Conservation (phyloP, 2,113 vertebrate genomes). For the Cricetomys ansorgei region DNA sequence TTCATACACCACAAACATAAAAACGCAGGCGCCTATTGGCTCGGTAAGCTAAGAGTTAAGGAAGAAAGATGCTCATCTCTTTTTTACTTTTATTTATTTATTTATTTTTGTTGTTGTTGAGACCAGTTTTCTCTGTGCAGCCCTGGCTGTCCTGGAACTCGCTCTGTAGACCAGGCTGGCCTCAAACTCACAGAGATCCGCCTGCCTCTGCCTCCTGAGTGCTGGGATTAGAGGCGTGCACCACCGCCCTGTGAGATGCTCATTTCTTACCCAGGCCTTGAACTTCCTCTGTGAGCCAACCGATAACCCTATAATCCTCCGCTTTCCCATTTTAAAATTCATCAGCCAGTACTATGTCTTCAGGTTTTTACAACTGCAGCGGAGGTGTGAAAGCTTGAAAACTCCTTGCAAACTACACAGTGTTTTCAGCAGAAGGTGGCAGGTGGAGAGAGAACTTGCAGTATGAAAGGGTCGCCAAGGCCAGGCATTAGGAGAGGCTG, state of each 20-base stretch:
- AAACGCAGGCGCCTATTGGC: not conserved
- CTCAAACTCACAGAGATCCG: too few relatives aligned
- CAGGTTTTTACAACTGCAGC: not conserved
- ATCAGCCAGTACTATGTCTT: not conserved
- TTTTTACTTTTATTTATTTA: too few relatives aligned
- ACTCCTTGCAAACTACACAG: not conserved
- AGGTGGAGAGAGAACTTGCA: not conserved
- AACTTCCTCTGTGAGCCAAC: not conserved
- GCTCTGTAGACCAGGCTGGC: too few relatives aligned
- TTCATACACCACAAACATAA: not conserved
- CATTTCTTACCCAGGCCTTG: not conserved
- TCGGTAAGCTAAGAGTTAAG: not conserved
- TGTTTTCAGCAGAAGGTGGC: not conserved
- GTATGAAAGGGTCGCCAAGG: not conserved
- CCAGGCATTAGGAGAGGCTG: not conserved
- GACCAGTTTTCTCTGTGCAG: too few relatives aligned
- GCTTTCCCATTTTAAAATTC: conserved; percentile 8
- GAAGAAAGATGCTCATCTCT: not conserved
- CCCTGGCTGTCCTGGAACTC: too few relatives aligned
- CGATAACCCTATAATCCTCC: not conserved
- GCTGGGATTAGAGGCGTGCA: too few relatives aligned
- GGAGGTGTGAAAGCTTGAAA: not conserved
- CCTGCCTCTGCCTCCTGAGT: too few relatives aligned
- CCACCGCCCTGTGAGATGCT: too few relatives aligned
- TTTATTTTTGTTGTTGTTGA: too few relatives aligned